These are phyloP conservation scores for Chelon auratus DNA, from an alignment of 2,797 vertebrate species.

Conservation along the genomic window DNA sequence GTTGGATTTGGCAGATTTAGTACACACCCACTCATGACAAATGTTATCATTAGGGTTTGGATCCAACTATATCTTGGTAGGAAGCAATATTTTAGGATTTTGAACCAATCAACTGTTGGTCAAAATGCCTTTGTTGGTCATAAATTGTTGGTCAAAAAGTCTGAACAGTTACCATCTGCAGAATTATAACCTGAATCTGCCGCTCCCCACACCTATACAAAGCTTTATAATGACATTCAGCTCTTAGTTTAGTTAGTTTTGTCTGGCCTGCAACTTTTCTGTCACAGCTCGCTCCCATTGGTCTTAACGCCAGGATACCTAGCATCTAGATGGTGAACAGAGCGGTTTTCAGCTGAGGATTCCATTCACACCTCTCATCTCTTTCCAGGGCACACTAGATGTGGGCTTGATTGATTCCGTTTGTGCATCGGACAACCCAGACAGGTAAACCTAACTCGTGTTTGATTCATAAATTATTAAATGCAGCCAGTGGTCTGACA, in stretches of 20 bases:
- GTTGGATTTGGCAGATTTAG: too few species aligned
- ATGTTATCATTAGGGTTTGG: too few species aligned
- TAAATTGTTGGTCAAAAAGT: too few species aligned
- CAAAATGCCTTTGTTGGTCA: too few species aligned
- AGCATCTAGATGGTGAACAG: background rate
- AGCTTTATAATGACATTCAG: background rate
- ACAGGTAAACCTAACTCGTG: slow-evolving; percentile 76
- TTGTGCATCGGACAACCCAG: slow-evolving; percentile 89
- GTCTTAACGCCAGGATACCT: background rate
- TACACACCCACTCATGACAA: too few species aligned
- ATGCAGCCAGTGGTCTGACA: background rate
- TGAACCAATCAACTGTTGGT: too few species aligned
- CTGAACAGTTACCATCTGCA: too few species aligned
- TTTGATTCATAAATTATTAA: background rate
- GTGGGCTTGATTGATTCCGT: slow-evolving; percentile 91
- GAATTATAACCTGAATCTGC: too few species aligned
- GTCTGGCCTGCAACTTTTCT: background rate
- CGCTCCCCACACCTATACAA: background rate
- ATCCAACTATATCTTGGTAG: too few species aligned
- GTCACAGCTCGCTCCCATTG: background rate
- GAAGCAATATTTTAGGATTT: too few species aligned
- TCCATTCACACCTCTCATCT: slow-evolving; percentile 4
- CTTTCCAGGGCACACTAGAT: slow-evolving; percentile 86
- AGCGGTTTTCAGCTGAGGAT: background rate
- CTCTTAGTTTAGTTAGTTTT: background rate